phyloP scores from a whole-genome alignment of 2,888 invertebrate genomes.

The Acrobeloides nanus region DNA sequence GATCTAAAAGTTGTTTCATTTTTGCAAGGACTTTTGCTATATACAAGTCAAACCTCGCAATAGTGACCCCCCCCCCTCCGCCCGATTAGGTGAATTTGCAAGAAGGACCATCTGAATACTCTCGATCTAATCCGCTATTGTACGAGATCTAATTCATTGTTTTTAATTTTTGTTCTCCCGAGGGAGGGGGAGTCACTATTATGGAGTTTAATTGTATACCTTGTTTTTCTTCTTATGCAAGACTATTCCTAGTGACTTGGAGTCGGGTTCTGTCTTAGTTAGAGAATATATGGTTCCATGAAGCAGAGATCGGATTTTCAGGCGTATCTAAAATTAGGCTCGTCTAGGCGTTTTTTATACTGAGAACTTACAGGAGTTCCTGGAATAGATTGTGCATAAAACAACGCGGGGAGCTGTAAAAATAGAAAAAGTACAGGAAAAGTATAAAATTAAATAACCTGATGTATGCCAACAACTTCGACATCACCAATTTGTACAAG shows the following conservation, averaged over 20 bases:
- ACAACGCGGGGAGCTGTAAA: slow-evolving; percentile 13
- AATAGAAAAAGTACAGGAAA: neutral
- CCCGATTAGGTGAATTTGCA: too few relatives aligned
- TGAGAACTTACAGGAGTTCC: slow-evolving; percentile 17
- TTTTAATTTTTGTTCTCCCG: too few relatives aligned
- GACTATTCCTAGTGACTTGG: slow-evolving; percentile 20
- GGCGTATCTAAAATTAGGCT: slow-evolving; percentile 9
- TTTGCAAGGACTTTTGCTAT: too few relatives aligned
- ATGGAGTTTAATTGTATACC: too few relatives aligned
- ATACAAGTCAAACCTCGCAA: too few relatives aligned
- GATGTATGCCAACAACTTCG: slow-evolving; percentile 4
- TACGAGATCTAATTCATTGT: too few relatives aligned
- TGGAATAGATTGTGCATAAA: slow-evolving; percentile 18
- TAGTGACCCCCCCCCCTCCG: too few relatives aligned
- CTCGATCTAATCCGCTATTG: too few relatives aligned
- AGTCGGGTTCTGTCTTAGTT: slow-evolving; percentile 17
- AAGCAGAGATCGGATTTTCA: slow-evolving; percentile 17
- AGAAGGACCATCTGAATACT: too few relatives aligned
- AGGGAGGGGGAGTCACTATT: too few relatives aligned
- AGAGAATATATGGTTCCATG: slow-evolving; percentile 15
- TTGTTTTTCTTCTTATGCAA: slow-evolving; percentile 24
- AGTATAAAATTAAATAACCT: slow-evolving; percentile 9
- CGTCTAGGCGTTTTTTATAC: neutral
- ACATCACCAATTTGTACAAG: slow-evolving; percentile 15
- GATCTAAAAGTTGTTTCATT: slow-evolving; percentile 10